Conservation (phyloP, 2,113 vertebrate genomes). For the Lepisosteus osseus region DNA sequence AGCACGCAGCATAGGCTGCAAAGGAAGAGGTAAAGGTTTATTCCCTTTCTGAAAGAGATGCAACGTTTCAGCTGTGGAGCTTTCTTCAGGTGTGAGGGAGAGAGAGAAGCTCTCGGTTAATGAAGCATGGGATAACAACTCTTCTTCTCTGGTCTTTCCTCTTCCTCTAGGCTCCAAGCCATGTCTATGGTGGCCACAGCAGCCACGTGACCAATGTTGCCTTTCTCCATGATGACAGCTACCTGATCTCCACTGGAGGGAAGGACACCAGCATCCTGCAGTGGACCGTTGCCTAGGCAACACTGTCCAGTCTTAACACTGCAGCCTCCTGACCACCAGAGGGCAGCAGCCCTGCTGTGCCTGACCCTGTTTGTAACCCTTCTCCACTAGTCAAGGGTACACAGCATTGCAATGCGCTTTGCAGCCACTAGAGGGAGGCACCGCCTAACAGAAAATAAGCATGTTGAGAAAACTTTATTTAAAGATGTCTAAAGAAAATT, state of each 20-base stretch:
- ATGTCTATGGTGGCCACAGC: slow-evolving; percentile 83
- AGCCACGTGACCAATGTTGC: slow-evolving; percentile 91
- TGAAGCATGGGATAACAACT: no score
- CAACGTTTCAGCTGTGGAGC: no score
- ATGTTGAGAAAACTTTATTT: slow-evolving; percentile 43
- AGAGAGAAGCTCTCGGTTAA: no score
- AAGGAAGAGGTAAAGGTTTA: no score
- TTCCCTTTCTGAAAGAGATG: no score
- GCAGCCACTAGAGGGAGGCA: slow-evolving; percentile 48
- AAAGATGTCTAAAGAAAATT: slow-evolving; percentile 34
- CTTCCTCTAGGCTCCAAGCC: slow-evolving; percentile 69
- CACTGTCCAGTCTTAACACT: slow-evolving; percentile 32
- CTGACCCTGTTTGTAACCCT: slow-evolving; percentile 34
- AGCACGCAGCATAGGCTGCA: no score
- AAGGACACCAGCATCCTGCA: slow-evolving; percentile 86
- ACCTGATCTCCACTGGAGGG: slow-evolving; percentile 79
- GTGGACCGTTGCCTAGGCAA: slow-evolving; percentile 73
- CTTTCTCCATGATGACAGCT: slow-evolving; percentile 79
- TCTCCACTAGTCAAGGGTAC: slow-evolving; percentile 37
- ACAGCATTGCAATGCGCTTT: slow-evolving; percentile 37
- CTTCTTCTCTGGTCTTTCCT: background rate
- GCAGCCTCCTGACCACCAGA: slow-evolving; percentile 48
- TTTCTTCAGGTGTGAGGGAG: no score
- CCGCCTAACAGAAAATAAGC: slow-evolving; percentile 42
- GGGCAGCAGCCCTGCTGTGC: slow-evolving; percentile 62